phyloP scores from a whole-genome alignment of 2,113 vertebrate species.

The Pampusana beccarii region DNA sequence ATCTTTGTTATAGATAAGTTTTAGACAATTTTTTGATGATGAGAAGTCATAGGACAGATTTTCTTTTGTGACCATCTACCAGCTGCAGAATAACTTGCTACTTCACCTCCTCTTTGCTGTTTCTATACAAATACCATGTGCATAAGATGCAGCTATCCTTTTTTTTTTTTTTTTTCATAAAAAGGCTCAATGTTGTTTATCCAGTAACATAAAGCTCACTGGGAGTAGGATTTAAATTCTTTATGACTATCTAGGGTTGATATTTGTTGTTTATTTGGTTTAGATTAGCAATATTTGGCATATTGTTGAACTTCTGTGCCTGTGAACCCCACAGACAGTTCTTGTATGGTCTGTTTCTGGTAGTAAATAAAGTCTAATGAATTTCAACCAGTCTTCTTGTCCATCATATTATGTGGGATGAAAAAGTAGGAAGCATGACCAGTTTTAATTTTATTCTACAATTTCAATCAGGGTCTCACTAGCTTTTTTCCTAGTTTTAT shows the following conservation, averaged over 20 bases:
- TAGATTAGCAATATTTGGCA: neutral
- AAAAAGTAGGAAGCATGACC: neutral
- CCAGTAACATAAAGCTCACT: neutral
- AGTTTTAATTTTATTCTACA: neutral
- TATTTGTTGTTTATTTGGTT: neutral
- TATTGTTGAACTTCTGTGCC: neutral
- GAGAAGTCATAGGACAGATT: neutral
- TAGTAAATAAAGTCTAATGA: neutral
- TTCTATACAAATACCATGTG: fast-evolving
- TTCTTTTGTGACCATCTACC: neutral
- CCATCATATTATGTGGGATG: fast-evolving
- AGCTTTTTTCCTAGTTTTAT: neutral
- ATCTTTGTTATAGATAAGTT: neutral
- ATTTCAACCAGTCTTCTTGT: neutral
- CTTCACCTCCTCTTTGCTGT: fast-evolving
- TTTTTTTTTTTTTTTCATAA: too few relatives aligned
- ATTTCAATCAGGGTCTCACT: neutral
- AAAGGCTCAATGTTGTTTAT: neutral
- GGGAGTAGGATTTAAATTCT: neutral
- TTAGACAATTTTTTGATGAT: neutral
- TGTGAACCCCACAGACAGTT: neutral
- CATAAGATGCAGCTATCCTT: neutral
- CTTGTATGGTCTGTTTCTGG: neutral
- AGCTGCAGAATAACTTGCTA: neutral
- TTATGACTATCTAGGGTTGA: neutral